Base-by-base conservation (phyloP, 2,888 invertebrate species). In the Phyllotreta striolata region DNA sequence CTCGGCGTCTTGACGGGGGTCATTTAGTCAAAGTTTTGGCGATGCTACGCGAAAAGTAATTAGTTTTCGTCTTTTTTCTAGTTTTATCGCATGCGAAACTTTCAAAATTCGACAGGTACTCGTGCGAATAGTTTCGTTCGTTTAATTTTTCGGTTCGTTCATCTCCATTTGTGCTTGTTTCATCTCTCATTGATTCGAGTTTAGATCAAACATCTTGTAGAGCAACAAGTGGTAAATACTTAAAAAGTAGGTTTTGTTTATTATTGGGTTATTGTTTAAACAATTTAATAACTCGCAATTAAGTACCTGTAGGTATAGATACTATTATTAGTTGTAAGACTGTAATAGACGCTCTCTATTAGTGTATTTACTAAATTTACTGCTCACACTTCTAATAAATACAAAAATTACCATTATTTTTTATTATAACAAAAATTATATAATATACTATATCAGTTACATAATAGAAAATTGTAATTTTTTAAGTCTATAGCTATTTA, bases 1-100 rank as follows among this genome's bases (percentile, higher is more conserved):
- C 71, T 55, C 37, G 67, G 67, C 70, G 73, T 71, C 74, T 75
- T 73, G 72, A 65, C 70, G 71, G 69, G 71, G 72, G 72, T 74
- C 72, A 74, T 66, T 73, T 71, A 74, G 73, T 74, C 64, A 66
- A 64, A 69, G 55, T 69, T 69, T 66, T 56, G 66, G 62, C 64
- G 64, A 62, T 66, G 64, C 49, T 62, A 52, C 47, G 65, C 51
- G 47, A 64, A 64, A 66, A 62, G 51, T 58, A 49, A 44, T 41
- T 41, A 39, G 10, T 44, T 60, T 55, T 41, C 2, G 35, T 47
- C 8, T 4, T 34, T 49, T 49, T 58, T 47, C 7, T 43, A 4
- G 34, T 39, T 39, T 51, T 14, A 37, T 10, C 40, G 14, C 34
- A 0, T 34, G 9, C 14, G 41, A 55, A 38, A 55, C 54, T 49